Evolutionary conservation across 2,888 invertebrate genomes (phyloP).

Genomic region (Trisateles emortualis): DNA sequence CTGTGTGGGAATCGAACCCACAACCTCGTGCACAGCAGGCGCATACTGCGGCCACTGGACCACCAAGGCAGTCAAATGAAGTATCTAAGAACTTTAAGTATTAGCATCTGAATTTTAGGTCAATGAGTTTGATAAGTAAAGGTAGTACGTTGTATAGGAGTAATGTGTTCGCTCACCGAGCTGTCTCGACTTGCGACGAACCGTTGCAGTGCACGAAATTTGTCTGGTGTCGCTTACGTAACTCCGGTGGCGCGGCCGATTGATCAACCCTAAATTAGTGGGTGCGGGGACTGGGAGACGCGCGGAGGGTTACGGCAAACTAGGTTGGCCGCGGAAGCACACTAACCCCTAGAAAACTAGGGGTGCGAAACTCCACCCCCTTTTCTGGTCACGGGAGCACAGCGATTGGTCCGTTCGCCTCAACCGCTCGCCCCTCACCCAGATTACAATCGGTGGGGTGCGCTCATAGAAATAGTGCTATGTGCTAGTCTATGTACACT

Average conservation of each 20-base stretch:
- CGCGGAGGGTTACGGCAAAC: conserved; percentile 80
- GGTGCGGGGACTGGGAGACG: conserved; percentile 70
- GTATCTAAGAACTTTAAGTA: too few relatives aligned
- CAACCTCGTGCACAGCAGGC: too few relatives aligned
- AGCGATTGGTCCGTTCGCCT: conserved; percentile 83
- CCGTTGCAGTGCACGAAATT: conserved; percentile 52
- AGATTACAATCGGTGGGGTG: conserved; percentile 87
- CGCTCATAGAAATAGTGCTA: conserved; percentile 86
- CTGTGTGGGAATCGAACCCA: too few relatives aligned
- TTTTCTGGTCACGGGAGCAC: conserved; percentile 86
- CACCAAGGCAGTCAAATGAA: too few relatives aligned
- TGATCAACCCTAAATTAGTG: conserved; percentile 86
- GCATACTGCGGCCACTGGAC: too few relatives aligned
- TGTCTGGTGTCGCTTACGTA: conserved; percentile 75
- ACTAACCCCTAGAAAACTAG: conserved; percentile 88
- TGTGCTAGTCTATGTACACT: conserved; percentile 74
- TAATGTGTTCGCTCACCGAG: conserved; percentile 8
- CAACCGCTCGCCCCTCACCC: conserved; percentile 82
- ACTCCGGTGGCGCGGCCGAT: conserved; percentile 73
- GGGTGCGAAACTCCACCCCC: conserved; percentile 87
- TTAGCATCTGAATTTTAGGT: too few relatives aligned
- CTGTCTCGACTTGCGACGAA: conserved; percentile 21
- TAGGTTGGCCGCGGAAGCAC: conserved; percentile 87
- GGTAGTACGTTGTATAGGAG: conserved; percentile 3
- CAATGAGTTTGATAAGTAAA: too few relatives aligned